phyloP scores from a whole-genome alignment of 2,888 invertebrate genomes.

The Fissipunctia ypsillon region DNA sequence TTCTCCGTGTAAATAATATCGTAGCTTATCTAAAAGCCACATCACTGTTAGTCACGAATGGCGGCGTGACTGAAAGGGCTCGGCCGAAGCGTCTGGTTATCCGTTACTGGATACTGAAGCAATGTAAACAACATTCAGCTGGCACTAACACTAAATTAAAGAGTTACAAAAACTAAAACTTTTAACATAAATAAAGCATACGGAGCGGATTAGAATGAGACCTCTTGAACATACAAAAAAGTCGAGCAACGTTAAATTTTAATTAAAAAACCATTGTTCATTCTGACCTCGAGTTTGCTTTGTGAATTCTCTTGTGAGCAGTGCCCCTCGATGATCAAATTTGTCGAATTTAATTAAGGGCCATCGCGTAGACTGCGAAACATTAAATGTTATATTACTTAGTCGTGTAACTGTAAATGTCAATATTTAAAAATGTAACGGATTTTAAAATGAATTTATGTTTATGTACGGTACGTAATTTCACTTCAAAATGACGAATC shows the following conservation, averaged over 20 bases:
- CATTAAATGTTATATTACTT: conserved; percentile 52
- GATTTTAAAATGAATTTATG: conserved; percentile 21
- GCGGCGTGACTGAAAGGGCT: conserved; percentile 81
- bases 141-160: conserved; percentile 22
- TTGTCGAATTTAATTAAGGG: conserved; percentile 71
- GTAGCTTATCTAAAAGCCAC: conserved; percentile 81
- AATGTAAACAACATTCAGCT: conserved; percentile 61
- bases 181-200: conserved; percentile 15
- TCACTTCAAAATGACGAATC: conserved; percentile 15
- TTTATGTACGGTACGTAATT: conserved; percentile 12
- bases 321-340: conserved; percentile 65
- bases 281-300: conserved; percentile 62
- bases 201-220: conserved; percentile 15
- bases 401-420: conserved; percentile 38
- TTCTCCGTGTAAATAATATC: conserved; percentile 81
- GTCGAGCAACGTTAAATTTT: conserved; percentile 64
- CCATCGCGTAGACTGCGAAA: conserved; percentile 54
- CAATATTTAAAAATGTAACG: conserved; percentile 33
- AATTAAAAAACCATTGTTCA: conserved; percentile 70
- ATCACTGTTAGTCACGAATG: conserved; percentile 85
- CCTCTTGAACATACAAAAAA: conserved; percentile 52
- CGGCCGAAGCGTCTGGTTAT: conserved; percentile 76
- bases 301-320: conserved; percentile 67
- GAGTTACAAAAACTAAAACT: conserved; percentile 19
- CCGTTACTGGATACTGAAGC: conserved; percentile 70